Evolutionary conservation across 2,888 invertebrate genomes (phyloP).

Genomic region (Coelogynopora nodosa): DNA sequence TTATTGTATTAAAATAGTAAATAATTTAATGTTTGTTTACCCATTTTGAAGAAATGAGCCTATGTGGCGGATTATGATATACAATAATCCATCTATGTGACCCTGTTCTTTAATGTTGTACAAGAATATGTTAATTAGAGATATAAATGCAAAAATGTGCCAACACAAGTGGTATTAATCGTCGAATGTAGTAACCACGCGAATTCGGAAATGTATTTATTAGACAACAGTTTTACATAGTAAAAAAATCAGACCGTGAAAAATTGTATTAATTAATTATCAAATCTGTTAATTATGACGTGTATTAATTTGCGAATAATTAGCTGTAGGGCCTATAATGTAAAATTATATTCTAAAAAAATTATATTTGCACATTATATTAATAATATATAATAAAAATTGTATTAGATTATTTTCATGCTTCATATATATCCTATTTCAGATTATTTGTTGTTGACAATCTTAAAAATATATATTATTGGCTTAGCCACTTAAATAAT

Average conservation of each 20-base stretch:
- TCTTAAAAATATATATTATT: too few species aligned
- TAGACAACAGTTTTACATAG: not conserved
- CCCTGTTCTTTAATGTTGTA: not conserved
- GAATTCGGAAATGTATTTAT: not conserved
- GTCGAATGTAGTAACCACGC: not conserved
- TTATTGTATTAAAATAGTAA: not conserved
- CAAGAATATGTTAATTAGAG: not conserved
- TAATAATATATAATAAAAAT: too few species aligned
- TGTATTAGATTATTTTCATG: too few species aligned
- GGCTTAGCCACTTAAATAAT: too few species aligned
- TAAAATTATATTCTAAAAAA: too few species aligned
- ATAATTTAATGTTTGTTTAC: not conserved
- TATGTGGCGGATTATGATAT: too few species aligned
- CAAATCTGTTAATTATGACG: not conserved
- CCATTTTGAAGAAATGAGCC: not conserved
- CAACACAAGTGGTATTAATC: not conserved
- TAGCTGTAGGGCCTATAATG: too few species aligned
- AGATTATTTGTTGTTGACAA: too few species aligned
- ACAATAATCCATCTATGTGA: not conserved
- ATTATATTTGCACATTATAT: too few species aligned
- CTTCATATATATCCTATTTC: too few species aligned
- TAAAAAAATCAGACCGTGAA: not conserved
- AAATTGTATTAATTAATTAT: not conserved
- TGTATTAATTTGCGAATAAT: not conserved
- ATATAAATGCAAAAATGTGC: not conserved